Evolutionary conservation across 2,888 invertebrate genomes (phyloP).

Genomic region (Maniola hyperantus): DNA sequence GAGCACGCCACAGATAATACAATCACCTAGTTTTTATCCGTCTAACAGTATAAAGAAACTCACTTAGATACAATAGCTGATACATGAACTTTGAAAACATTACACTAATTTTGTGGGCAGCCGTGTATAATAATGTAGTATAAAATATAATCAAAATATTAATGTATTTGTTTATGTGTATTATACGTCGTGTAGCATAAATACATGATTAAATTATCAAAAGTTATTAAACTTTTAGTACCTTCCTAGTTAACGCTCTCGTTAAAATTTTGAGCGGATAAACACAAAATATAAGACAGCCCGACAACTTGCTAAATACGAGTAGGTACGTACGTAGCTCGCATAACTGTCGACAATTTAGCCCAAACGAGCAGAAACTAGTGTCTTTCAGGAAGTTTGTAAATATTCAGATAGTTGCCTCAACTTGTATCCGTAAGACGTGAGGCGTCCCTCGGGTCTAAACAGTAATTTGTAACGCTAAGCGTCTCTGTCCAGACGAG

Average conservation of each 20-base stretch:
- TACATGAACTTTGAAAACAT: too few species aligned
- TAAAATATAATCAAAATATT: too few species aligned
- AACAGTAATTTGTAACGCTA: slow-evolving; percentile 50
- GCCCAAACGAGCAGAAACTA: slow-evolving; percentile 50
- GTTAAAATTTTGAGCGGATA: slow-evolving; percentile 11
- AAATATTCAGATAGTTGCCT: slow-evolving; percentile 63
- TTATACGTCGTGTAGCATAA: too few species aligned
- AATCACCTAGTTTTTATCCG: too few species aligned
- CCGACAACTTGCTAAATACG: slow-evolving; percentile 22
- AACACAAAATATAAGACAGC: slow-evolving; percentile 21
- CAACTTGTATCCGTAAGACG: slow-evolving; percentile 52
- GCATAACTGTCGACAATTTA: slow-evolving; percentile 38
- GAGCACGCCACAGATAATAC: too few species aligned
- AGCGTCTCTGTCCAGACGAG: slow-evolving; percentile 42
- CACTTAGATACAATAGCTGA: too few species aligned
- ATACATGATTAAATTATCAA: background rate
- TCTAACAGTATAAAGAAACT: too few species aligned
- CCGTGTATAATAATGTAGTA: too few species aligned
- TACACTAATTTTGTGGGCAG: too few species aligned
- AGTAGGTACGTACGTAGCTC: slow-evolving; percentile 27
- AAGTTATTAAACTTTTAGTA: background rate
- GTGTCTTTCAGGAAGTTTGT: slow-evolving; percentile 49
- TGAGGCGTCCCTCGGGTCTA: slow-evolving; percentile 44
- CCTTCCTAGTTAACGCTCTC: background rate
- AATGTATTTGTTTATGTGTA: too few species aligned